phyloP scores from a whole-genome alignment of 2,888 invertebrate genomes.

The Azorinus chamasolen region DNA sequence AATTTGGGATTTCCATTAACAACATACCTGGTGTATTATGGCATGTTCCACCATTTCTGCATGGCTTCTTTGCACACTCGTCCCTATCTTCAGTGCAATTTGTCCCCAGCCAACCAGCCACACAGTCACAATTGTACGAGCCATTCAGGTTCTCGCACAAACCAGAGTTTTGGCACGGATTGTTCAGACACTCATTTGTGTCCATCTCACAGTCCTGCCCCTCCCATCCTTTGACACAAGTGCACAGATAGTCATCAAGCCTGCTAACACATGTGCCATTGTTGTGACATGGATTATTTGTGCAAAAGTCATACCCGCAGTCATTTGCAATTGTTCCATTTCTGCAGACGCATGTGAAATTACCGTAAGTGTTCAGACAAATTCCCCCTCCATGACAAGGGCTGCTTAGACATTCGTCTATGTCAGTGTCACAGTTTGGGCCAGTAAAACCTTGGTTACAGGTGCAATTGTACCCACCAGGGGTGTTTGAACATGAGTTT shows the following conservation, averaged over 20 bases:
- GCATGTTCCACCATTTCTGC: constrained; percentile 35
- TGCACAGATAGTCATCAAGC: constrained; percentile 37
- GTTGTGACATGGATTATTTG: constrained; percentile 89
- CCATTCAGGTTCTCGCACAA: constrained; percentile 44
- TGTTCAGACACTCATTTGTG: constrained; percentile 38
- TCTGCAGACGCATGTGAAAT: constrained; percentile 94
- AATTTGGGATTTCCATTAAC: no score
- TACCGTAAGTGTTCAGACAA: constrained; percentile 73
- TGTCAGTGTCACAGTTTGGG: constrained; percentile 41
- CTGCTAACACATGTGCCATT: constrained; percentile 42
- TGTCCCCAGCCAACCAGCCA: constrained; percentile 33
- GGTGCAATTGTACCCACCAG: constrained; percentile 38
- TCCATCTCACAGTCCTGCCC: constrained; percentile 41
- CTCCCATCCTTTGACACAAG: constrained; percentile 47
- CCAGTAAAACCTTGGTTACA: constrained; percentile 46
- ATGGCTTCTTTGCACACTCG: constrained; percentile 21
- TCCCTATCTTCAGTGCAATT: constrained; percentile 45
- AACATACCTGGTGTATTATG: constrained; percentile 13
- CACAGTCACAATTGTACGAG: constrained; percentile 43
- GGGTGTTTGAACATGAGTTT: constrained; percentile 35
- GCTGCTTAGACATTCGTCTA: constrained; percentile 39
- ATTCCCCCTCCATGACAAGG: constrained; percentile 38
- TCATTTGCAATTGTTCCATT: constrained; percentile 93
- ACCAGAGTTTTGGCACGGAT: constrained; percentile 56
- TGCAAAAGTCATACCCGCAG: constrained; percentile 88